Conservation (phyloP, 2,888 invertebrate species). For the Synanthedon vespiformis region DNA sequence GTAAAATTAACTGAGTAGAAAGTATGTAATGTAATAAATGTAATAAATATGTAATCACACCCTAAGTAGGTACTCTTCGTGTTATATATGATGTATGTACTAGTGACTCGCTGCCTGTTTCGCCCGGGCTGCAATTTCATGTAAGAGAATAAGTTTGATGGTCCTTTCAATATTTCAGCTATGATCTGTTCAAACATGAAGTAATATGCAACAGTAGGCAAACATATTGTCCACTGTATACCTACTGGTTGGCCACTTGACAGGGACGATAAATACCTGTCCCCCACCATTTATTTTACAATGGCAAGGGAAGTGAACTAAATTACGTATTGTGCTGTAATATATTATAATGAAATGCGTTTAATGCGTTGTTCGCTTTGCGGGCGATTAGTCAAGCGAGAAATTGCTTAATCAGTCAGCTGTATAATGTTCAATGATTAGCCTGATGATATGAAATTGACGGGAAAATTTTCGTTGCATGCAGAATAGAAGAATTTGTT, state of each 20-base stretch:
- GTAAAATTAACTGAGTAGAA: no score
- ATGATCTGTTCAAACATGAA: background rate
- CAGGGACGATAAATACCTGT: constrained; percentile 34
- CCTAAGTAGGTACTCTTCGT: no score
- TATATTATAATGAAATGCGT: constrained; percentile 62
- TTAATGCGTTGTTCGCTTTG: constrained; percentile 24
- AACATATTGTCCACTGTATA: constrained; percentile 4
- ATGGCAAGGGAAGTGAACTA: constrained; percentile 40
- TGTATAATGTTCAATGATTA: constrained; percentile 59
- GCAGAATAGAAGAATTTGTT: background rate
- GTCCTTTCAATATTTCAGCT: constrained; percentile 2
- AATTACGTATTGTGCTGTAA: constrained; percentile 55
- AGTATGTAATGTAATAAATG: no score
- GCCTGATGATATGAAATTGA: constrained; percentile 51
- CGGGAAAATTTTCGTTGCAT: constrained; percentile 36
- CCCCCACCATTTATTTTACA: constrained; percentile 12
- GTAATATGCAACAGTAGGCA: background rate
- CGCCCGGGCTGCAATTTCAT: no score
- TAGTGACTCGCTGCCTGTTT: no score
- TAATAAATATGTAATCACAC: no score
- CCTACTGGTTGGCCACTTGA: constrained; percentile 18
- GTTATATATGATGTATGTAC: no score
- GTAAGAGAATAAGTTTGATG: no score
- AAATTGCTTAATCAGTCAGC: constrained; percentile 65
- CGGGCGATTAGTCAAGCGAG: constrained; percentile 42